Percentiles rank a stretch among this genome's conserved stretches.
Conservation (phyloP, 2,797 vertebrate species). For the Toxotes lorentzi region DNA sequence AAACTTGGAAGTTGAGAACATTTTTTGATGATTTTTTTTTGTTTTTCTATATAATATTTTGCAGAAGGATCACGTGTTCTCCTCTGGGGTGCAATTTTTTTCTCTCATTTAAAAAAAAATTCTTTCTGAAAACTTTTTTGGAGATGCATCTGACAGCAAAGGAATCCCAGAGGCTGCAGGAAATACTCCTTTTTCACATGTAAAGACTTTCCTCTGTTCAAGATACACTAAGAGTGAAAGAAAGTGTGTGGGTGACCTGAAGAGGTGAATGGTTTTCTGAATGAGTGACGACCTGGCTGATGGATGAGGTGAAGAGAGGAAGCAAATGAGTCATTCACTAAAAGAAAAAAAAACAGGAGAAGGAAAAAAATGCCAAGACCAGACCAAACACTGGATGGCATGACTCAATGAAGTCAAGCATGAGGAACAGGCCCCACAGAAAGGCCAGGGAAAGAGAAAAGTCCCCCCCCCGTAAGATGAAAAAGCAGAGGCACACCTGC, state of each 20-base stretch:
- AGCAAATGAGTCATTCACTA: slow-evolving; percentile 25
- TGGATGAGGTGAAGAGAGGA: slow-evolving; percentile 21
- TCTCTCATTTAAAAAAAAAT: no score
- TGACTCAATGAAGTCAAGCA: slow-evolving; percentile 52
- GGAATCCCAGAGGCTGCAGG: neutral
- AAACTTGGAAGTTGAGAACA: neutral
- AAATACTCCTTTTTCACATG: neutral
- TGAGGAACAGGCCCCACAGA: slow-evolving; percentile 42
- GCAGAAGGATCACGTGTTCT: neutral
- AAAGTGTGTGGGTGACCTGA: neutral
- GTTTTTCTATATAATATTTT: neutral
- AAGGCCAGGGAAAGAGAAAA: slow-evolving; percentile 13
- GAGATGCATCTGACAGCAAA: neutral
- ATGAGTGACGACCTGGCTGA: slow-evolving; percentile 35
- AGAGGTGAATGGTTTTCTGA: slow-evolving; percentile 5
- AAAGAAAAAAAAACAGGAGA: neutral
- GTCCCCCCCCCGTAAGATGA: slow-evolving; percentile 38
- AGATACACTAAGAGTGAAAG: neutral
- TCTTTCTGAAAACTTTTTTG: neutral
- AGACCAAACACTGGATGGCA: slow-evolving; percentile 26
- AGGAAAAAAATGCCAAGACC: slow-evolving; percentile 2
- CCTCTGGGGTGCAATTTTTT: neutral
- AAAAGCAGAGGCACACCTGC: slow-evolving; percentile 77
- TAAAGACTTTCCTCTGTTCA: neutral
- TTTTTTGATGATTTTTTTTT: neutral